Conservation (phyloP, 1,140 invertebrate genomes). For the Dysdera silvatica region DNA sequence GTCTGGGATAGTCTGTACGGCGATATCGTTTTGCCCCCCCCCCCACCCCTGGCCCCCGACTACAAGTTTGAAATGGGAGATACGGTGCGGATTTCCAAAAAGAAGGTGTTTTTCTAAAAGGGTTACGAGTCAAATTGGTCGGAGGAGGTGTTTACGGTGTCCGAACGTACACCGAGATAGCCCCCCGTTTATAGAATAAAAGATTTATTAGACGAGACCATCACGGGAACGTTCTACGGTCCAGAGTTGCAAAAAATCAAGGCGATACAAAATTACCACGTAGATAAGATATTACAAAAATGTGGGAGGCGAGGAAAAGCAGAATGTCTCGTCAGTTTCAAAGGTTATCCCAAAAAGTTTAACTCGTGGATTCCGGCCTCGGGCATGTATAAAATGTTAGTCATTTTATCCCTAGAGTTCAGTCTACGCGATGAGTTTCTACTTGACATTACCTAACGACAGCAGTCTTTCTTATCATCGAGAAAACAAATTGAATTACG, state of each 20-base stretch:
- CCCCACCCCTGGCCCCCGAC: too few relatives aligned
- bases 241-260: background rate
- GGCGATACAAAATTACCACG: background rate
- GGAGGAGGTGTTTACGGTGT: slow-evolving; percentile 24
- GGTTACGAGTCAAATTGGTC: slow-evolving; percentile 22
- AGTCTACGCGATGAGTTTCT: too few relatives aligned
- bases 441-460: too few relatives aligned
- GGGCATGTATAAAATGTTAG: too few relatives aligned
- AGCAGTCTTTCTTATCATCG: too few relatives aligned
- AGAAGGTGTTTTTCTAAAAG: slow-evolving; percentile 27
- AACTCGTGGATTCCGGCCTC: too few relatives aligned
- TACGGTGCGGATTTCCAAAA: slow-evolving; percentile 20
- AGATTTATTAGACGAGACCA: background rate
- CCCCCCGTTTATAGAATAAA: slow-evolving; percentile 16
- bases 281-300: background rate
- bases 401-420: too few relatives aligned
- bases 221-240: slow-evolving; percentile 8
- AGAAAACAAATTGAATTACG: too few relatives aligned
- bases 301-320: background rate
- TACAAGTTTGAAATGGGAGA: slow-evolving; percentile 38
- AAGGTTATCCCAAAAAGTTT: too few relatives aligned
- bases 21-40: too few relatives aligned
- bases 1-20: too few relatives aligned
- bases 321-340: background rate
- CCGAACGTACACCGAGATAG: background rate